A percentile compares a stretch with the other conserved stretches of the same genome.
These are phyloP conservation scores for Morpho helenor DNA, from an alignment of 2,888 invertebrate species.

Conservation along the genomic window DNA sequence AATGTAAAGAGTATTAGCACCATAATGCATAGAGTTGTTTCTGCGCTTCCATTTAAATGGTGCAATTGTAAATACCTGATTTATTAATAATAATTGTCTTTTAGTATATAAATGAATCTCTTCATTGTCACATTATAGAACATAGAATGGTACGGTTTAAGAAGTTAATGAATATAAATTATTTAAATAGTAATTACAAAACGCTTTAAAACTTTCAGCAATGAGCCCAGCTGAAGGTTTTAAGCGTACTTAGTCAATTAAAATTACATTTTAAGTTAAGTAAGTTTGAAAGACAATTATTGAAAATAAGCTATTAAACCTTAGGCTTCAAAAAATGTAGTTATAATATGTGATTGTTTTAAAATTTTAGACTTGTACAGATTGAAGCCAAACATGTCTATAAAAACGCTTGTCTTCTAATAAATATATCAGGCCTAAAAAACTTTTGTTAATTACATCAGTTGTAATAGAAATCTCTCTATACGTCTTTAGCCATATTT, in stretches of 20 bases:
- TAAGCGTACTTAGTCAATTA: constrained; percentile 68
- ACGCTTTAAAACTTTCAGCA: constrained; percentile 71
- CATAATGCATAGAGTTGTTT: constrained; percentile 8
- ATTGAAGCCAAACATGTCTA: too few relatives aligned
- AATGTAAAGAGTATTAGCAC: constrained; percentile 2
- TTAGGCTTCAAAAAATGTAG: too few relatives aligned
- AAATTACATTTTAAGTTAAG: constrained; percentile 10
- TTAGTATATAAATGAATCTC: constrained; percentile 13
- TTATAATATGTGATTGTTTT: too few relatives aligned
- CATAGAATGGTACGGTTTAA: not conserved
- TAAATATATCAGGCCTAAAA: too few relatives aligned
- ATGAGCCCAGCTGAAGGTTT: constrained; percentile 76
- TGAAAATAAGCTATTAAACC: too few relatives aligned
- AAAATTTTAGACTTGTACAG: too few relatives aligned
- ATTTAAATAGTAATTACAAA: constrained; percentile 20
- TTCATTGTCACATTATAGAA: constrained; percentile 39
- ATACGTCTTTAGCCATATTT: too few relatives aligned
- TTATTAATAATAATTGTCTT: not conserved
- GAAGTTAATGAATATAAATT: too few relatives aligned
- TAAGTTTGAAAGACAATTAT: not conserved
- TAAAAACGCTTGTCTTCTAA: too few relatives aligned
- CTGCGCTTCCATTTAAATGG: constrained; percentile 12
- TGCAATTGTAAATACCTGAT: constrained; percentile 12
- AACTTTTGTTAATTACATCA: too few relatives aligned
- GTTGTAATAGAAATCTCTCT: too few relatives aligned